Conservation (phyloP, 2,888 invertebrate species). For the Heterodera filipjevi region DNA sequence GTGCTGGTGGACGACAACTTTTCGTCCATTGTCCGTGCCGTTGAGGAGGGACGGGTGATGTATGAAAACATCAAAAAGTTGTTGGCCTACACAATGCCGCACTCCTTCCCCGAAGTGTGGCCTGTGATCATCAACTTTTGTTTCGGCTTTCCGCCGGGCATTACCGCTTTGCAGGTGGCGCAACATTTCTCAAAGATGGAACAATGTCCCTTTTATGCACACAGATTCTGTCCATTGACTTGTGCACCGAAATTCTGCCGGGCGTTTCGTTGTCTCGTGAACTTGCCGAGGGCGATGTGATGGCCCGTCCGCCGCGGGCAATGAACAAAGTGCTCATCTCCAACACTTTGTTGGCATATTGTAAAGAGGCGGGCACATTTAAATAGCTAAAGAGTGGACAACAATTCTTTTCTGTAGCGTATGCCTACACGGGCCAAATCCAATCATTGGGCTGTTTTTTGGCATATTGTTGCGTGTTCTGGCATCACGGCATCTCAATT, state of each 20-base stretch:
- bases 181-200: slow-evolving; percentile 2
- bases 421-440: slow-evolving; percentile 32
- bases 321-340: slow-evolving; percentile 39
- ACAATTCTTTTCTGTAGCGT: not conserved
- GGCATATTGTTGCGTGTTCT: slow-evolving; percentile 42
- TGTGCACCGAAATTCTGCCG: slow-evolving; percentile 46
- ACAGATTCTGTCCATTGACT: slow-evolving; percentile 43
- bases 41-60: slow-evolving; percentile 47
- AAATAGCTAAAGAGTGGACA: not conserved
- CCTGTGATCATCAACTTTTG: slow-evolving; percentile 46
- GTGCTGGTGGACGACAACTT: slow-evolving; percentile 50
- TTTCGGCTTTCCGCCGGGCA: slow-evolving; percentile 44
- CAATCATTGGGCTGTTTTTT: slow-evolving; percentile 44
- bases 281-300: slow-evolving; percentile 43
- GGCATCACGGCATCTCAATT: slow-evolving; percentile 35
- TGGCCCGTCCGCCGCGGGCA: slow-evolving; percentile 44
- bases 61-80: slow-evolving; percentile 48
- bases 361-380: slow-evolving; percentile 31
- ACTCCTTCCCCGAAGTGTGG: slow-evolving; percentile 41
- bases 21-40: slow-evolving; percentile 45
- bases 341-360: slow-evolving; percentile 41
- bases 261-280: slow-evolving; percentile 44
- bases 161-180: slow-evolving; percentile 47
- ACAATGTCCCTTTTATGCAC: not conserved
- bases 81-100: slow-evolving; percentile 45